Conservation (phyloP, 2,888 invertebrate species). For the Chydorus sphaericus region DNA sequence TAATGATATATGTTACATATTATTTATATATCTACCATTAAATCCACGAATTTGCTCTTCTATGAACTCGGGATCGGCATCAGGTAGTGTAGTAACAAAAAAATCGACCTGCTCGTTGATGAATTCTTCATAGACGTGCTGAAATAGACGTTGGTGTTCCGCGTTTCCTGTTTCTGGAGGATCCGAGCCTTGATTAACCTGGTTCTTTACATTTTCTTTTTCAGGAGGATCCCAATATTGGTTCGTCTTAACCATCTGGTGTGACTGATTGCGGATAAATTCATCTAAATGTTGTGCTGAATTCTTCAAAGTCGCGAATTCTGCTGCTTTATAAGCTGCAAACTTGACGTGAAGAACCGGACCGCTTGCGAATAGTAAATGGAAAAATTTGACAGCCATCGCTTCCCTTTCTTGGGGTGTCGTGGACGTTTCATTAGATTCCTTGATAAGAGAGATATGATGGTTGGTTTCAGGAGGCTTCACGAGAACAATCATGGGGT, state of each 20-base stretch:
- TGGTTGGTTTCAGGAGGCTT: too few relatives aligned
- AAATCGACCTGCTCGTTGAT: background rate
- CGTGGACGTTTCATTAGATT: background rate
- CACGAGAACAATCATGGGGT: too few relatives aligned
- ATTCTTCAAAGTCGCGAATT: background rate
- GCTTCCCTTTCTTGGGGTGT: background rate
- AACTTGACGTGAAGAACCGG: background rate
- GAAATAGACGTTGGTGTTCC: background rate
- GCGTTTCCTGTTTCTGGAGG: background rate
- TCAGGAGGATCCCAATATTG: background rate
- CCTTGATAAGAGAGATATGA: too few relatives aligned
- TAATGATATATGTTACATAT: too few relatives aligned
- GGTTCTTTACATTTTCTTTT: too few relatives aligned
- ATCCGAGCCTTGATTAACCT: background rate
- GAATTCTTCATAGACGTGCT: background rate
- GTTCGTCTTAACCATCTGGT: background rate
- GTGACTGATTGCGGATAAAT: too few relatives aligned
- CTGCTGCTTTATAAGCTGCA: background rate
- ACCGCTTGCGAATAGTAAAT: background rate
- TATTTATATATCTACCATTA: background rate
- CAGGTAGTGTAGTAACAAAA: background rate
- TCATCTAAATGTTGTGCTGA: background rate
- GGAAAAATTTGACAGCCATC: background rate
- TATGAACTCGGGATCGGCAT: slow-evolving; percentile 8
- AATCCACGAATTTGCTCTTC: background rate